Evolutionary conservation across 2,113 vertebrate species (phyloP), one percentile per base, ranked within the genome.

Genomic region (Eonycteris spelaea): DNA sequence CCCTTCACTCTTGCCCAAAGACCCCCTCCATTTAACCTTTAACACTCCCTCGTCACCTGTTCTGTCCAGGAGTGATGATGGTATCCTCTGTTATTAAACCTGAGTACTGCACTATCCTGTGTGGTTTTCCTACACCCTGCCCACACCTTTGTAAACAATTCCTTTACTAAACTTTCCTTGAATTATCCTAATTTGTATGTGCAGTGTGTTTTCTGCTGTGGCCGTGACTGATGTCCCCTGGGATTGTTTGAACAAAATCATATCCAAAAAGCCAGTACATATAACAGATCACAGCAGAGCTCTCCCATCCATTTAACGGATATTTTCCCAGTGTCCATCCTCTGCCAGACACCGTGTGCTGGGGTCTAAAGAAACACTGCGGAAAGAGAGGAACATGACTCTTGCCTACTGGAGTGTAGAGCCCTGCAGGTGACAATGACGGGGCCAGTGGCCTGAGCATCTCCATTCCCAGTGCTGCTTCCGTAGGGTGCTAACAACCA

Each of bases 401-500:
- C 40, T 24, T 9, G 24, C 28, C 22, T 19, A 6, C 63, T 24
- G 33, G 18, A 7, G 7, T 1, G 3, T 6, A 43, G 3, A 11
- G 24, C 12, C 19, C 38, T 18, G 38, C 38, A 51, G n/a, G 48
- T 13, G 28, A 38, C 16, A 24, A 7, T 35, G 16, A 18, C 61
- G 8, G 16, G 11, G 33, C 55, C 43, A 7, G n/a, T 1, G 9
- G 12, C 40, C 30, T 26, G 53, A 85, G 43, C 24, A 38, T 35
- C 53, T 33, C 26, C 7, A 12, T 12, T 71, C 43, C 38, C 18
- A 0, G 38, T 1, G 0, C n/a, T 35, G 38, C 38, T 9, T 11
- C n/a, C 1, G 0, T 13, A 40, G 51, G 14, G 35, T 16, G 28
- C n/a, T 10, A 43, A 40, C 0, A 38, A 22, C 13, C 55, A 65